phyloP scores from a whole-genome alignment of 2,888 invertebrate genomes.

The Parnassius smintheus region DNA sequence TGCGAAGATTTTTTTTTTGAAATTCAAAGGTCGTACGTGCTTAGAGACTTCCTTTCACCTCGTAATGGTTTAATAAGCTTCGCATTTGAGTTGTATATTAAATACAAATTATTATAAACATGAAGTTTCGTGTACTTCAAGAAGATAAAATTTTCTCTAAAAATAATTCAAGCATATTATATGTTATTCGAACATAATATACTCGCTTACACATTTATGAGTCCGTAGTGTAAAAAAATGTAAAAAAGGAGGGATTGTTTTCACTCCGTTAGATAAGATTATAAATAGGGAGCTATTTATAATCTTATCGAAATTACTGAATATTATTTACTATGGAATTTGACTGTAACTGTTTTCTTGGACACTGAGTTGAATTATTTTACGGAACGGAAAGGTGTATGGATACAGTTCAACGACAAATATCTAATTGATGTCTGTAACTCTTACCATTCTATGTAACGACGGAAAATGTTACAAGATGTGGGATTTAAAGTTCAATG shows the following conservation, averaged over 20 bases:
- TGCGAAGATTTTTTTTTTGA: constrained; percentile 49
- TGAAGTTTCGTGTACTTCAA: too few species aligned
- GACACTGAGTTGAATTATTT: constrained; percentile 60
- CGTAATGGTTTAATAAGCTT: background rate
- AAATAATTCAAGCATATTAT: too few species aligned
- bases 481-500: constrained; percentile 58
- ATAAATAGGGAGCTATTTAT: too few species aligned
- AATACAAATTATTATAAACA: constrained; percentile 18
- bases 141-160: too few species aligned
- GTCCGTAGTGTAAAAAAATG: too few species aligned
- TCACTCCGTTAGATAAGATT: too few species aligned
- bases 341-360: constrained; percentile 40
- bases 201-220: too few species aligned
- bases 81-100: background rate
- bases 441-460: constrained; percentile 57
- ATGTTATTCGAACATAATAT: too few species aligned
- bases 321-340: background rate
- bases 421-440: constrained; percentile 45
- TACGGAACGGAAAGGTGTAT: constrained; percentile 59
- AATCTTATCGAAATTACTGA: too few species aligned
- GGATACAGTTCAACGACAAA: constrained; percentile 56
- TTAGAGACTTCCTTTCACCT: constrained; percentile 45
- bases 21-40: constrained; percentile 57
- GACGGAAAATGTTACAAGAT: constrained; percentile 39
- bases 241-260: too few species aligned